Base-by-base conservation (phyloP, 2,888 invertebrate genomes). In the Platycheirus rosarum region DNA sequence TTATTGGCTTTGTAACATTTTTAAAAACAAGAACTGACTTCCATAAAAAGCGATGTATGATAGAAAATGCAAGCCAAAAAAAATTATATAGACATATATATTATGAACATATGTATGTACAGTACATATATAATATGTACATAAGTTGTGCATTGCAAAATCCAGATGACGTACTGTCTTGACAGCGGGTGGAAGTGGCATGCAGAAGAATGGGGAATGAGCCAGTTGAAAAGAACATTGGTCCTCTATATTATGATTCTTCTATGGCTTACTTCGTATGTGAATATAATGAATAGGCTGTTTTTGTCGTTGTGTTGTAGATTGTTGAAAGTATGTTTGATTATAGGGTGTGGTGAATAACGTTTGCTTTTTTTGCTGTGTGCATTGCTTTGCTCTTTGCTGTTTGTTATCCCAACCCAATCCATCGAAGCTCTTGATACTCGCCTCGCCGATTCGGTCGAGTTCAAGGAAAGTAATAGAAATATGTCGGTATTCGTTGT, bases 301-400 rank as follows among this genome's bases (percentile, higher is more conserved):
- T 49, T 29, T 14, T 29, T 49, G 9, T 29, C 4, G 29, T 49
- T 29, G 14, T 8, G 18, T 7, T 18, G 9, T 18, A 3, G 9
- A 9, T 44, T 20, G 53, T 51, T 40, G 62, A 51, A 63, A 71
- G 29, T 55, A 49, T 49, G 65, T 51, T 68, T 44, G 66, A 20
- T 18, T 42, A 44, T 75, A 55, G 60, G 55, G 62, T 55, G 55
- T 49, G 69, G 76, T 76, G 70, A 69, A 55, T 55, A 76, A 49
- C 55, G 55, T 55, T 69, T 63, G 55, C 63, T 76, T 69, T 69
- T 63, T 55, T 69, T 63, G 55, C 63, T 76, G 63, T 69, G 63
- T 40, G 62, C 51, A 16, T 37, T 40, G 6, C 1, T 35, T 11
- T 42, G 49, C 14, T 49, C 18, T 26, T 16, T 46, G 42, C 35